Percentiles rank a stretch among this genome's conserved stretches.
phyloP scores from a whole-genome alignment of 2,797 vertebrate genomes.

The Okamejei kenojei region DNA sequence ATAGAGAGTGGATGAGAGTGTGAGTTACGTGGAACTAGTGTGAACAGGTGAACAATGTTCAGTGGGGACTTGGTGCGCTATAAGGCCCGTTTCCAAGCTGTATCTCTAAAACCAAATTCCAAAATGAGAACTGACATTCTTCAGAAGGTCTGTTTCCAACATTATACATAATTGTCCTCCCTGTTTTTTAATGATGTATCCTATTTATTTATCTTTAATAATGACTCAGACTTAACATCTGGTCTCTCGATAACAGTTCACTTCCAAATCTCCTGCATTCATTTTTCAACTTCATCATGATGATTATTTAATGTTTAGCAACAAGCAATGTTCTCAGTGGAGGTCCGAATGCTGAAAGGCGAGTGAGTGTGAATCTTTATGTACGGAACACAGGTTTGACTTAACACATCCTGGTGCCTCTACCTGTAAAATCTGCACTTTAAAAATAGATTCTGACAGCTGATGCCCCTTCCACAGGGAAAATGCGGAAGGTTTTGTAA shows the following conservation, averaged over 20 bases:
- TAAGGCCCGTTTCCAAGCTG: too few relatives aligned
- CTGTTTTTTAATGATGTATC: too few relatives aligned
- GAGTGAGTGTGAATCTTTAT: background rate
- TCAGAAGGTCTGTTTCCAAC: background rate
- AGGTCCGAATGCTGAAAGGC: too few relatives aligned
- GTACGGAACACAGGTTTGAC: background rate
- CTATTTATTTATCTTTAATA: too few relatives aligned
- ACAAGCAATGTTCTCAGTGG: background rate
- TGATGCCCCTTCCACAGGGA: background rate
- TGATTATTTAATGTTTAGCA: background rate
- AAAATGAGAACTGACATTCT: background rate
- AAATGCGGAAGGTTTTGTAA: background rate
- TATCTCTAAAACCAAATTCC: background rate
- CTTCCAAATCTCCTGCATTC: background rate
- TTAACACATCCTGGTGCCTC: background rate
- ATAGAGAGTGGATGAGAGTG: too few relatives aligned
- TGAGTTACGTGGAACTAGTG: too few relatives aligned
- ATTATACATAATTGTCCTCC: background rate
- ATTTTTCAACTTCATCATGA: background rate
- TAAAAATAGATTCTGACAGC: background rate
- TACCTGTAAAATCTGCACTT: background rate
- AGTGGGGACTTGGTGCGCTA: too few relatives aligned
- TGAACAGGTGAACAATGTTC: too few relatives aligned
- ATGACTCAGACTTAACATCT: background rate
- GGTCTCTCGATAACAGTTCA: background rate